A percentile compares a stretch with the other conserved stretches of the same genome.
Conservation (phyloP, 37 sponge, comb jelly and placozoan species). For the Agelas oroides region DNA sequence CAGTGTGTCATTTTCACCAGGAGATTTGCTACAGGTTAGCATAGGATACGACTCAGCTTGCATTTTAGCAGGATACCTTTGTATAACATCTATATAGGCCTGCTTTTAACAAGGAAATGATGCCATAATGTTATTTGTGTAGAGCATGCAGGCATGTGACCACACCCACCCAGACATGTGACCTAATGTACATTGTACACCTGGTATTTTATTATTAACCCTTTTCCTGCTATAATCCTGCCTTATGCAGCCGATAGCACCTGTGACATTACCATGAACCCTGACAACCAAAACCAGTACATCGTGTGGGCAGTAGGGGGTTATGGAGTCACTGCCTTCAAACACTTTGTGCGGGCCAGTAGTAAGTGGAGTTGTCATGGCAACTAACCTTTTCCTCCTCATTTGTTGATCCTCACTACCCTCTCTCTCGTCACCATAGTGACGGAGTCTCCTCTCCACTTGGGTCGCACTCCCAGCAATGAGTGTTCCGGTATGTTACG, state of each 20-base stretch:
- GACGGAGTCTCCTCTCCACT: conserved; percentile 23
- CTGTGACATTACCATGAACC: conserved; percentile 44
- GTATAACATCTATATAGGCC: not conserved
- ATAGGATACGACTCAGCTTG: not conserved
- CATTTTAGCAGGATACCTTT: no score
- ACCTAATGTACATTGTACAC: not conserved
- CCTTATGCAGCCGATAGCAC: not conserved
- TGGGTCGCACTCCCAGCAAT: conserved; percentile 18
- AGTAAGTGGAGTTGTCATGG: conserved; percentile 27
- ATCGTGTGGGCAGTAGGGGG: conserved; percentile 75
- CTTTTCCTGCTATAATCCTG: no score
- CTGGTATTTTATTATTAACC: no score
- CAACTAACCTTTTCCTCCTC: no score
- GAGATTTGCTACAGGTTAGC: conserved; percentile 37
- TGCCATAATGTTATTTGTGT: not conserved
- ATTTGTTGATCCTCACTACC: no score
- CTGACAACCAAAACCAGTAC: conserved; percentile 28
- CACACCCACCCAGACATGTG: no score
- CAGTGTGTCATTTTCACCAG: conserved; percentile 47
- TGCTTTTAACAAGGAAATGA: not conserved
- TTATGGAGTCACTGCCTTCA: conserved; percentile 56
- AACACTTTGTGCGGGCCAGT: conserved; percentile 43
- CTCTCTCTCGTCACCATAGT: no score
- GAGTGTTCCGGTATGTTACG: not conserved
- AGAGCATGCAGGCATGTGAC: not conserved